Base-by-base conservation (phyloP, 1,140 invertebrate genomes). In the Wasmannia auropunctata region DNA sequence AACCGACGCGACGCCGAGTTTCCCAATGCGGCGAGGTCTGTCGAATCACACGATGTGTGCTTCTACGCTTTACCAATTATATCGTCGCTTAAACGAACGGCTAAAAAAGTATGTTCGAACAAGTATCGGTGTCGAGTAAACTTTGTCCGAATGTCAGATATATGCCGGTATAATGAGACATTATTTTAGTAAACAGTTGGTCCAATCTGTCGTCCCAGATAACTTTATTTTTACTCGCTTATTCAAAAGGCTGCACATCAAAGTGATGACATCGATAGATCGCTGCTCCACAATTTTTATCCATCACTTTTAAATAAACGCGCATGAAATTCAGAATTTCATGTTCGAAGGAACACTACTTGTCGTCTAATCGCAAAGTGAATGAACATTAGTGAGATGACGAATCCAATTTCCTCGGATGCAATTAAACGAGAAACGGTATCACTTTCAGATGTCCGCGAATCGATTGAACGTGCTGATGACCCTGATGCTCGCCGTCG, bases 401-500 rank as follows among this genome's bases (percentile, higher is more conserved):
- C 14, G n/a, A 63, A 65, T 49, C 16, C 5, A 49, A 56, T 43
- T 54, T 60, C 37, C 10, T 25, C n/a, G 62, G 1, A 37, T 7
- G 31, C 28, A 11, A 69, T 25, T 70, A 43, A 54, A 56, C 11
- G 31, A 34, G 10, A 0, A 76, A 14, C 37, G 14, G n/a, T 34
- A 62, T 77, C 70, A 49, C 14, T 94, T 94, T 46, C 91, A 95
- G 94, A 95, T 95, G 94, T 92, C 86, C 85, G 89, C 90, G 34
- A 90, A 91, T 90, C 87, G 87, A 86, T 91, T 92, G 51, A 90
- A 88, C 79, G 83, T 89, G 22, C 56, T 93, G 76, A 49, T 92
- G 79, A 88, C 83, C 87, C 69, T 94, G 83, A 70, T 90, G 84
- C 81, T 94, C 58, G 85, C 90, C 81, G 85, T 88, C 70, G 85